Evolutionary conservation across 2,797 vertebrate species (phyloP).

Genomic region (Phrynocephalus guinanensis): DNA sequence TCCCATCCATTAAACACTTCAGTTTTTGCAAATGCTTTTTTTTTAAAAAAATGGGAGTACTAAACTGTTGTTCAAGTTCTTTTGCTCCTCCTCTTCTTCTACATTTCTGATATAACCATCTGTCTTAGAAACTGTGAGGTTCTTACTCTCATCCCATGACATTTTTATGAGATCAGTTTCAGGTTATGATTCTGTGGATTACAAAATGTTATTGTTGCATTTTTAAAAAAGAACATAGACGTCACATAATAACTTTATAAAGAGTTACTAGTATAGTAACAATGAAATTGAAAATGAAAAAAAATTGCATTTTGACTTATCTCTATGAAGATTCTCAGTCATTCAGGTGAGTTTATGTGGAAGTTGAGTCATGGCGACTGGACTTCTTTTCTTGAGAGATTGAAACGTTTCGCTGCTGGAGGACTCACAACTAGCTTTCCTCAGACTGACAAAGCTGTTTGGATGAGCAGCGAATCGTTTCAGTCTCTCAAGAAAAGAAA

Average conservation of each 20-base stretch:
- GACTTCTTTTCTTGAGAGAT: too few species aligned
- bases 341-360: too few species aligned
- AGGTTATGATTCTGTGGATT: conserved; percentile 78
- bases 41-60: conserved; percentile 42
- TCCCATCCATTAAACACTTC: conserved; percentile 38
- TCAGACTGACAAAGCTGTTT: too few species aligned
- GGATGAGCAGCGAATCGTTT: too few species aligned
- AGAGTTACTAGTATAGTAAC: conserved; percentile 76
- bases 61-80: conserved; percentile 20
- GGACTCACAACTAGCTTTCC: too few species aligned
- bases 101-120: conserved; percentile 39
- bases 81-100: conserved; percentile 43
- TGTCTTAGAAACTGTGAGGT: conserved; percentile 34
- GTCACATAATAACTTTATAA: conserved; percentile 57
- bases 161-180: conserved; percentile 71
- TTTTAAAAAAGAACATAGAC: conserved; percentile 56
- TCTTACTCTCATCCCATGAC: conserved; percentile 56
- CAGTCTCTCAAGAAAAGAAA: too few species aligned
- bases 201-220: conserved; percentile 80
- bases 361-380: too few species aligned
- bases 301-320: conserved; percentile 57
- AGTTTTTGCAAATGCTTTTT: conserved; percentile 42
- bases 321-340: too few species aligned
- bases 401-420: too few species aligned
- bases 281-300: conserved; percentile 46